Base-by-base conservation (phyloP, 92 coral and sea anemone species). In the Meandrina meandrites region DNA sequence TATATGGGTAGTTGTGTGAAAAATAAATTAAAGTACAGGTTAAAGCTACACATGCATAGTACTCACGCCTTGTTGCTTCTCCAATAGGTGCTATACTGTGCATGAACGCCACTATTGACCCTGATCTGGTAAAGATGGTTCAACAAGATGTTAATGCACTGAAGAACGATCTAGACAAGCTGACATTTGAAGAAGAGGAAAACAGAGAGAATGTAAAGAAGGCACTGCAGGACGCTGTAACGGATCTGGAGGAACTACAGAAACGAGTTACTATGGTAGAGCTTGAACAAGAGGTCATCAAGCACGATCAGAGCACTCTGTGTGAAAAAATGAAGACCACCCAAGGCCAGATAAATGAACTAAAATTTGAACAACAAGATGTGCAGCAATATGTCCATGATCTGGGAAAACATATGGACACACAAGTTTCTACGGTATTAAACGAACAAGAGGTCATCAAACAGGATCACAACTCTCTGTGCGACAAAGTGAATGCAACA, bases 161-260 rank as follows among this genome's bases (percentile, higher is more conserved):
- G n/a, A n/a, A 37, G 35, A 45, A 19, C 19, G 89, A 86, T n/a
- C 71, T 86, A 4, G 89, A 86, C 37, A 79, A 86, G 56, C 32
- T 86, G 84, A 35, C 62, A 24, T 79, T 86, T 86, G 89, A 86
- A 30, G 36, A 37, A 42, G 70, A 77, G 19, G 50, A 32, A 8
- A 66, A 78, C 11, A 78, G 67, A 36, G 53, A 21, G 53, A 42
- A 53, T 32, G 47, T 78, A 53, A 68, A 31, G 40, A 54, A 24
- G 47, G 78, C 40, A 0, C 53, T 86, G 27, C 40, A 78, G 1
- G 69, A 86, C 4, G 58, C 67, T 64, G 50, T 13, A 45, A 1
- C 27, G 15, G 37, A 21, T 60, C 76, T 78, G 36, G 37, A 86
- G 67, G 56, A 68, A 8, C 53, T 68, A 1, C 54, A 79, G 8